Base-by-base conservation (phyloP, 2,888 invertebrate species). In the Drosophila koepferae region DNA sequence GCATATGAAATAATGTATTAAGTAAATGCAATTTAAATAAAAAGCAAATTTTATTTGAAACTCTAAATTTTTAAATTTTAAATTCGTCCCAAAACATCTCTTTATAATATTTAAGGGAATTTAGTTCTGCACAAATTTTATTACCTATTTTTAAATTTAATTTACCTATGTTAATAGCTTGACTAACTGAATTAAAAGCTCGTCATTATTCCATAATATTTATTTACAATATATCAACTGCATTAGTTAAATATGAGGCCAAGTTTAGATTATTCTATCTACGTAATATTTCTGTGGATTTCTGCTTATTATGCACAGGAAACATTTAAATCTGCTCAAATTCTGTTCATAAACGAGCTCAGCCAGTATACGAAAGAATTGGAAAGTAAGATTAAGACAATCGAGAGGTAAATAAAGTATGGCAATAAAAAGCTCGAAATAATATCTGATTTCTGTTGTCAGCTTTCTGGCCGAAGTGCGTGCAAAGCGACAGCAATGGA, bases 401-500 rank as follows among this genome's bases (percentile, higher is more conserved):
- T 76, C 7, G 73, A 73, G 5, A 60, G 78, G 78, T 78, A 49
- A 36, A 2, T 43, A 12, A 58, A 16, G 7, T 49, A 18, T 16
- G 12, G 3, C 0, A 23, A 34, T 9, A 2, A 9, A 20, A 12
- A n/a, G 34, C 1, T 10, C 1, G 9, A 16, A 10, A 10, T 65
- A 8, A 20, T 41, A 14, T 8, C 10, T 16, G 3, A n/a, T 34
- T 38, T 20, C 14, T 34, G 49, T 18, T 49, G 49, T n/a, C 16
- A 80, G 79, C 18, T 79, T 79, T 34, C 9, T 79, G 0, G 16
- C 28, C 31, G 64, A 70, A 16, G 66, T 63, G 16, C 44, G 36
- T 2, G 5, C 28, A 1, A 79, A 63, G 54, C 46, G 56, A 12
- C 46, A 38, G 9, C 51, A 59, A 18, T 71, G 61, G 9, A 10